These are phyloP conservation scores for Chironomus riparius DNA, from an alignment of 2,888 invertebrate species.

Conservation along the genomic window DNA sequence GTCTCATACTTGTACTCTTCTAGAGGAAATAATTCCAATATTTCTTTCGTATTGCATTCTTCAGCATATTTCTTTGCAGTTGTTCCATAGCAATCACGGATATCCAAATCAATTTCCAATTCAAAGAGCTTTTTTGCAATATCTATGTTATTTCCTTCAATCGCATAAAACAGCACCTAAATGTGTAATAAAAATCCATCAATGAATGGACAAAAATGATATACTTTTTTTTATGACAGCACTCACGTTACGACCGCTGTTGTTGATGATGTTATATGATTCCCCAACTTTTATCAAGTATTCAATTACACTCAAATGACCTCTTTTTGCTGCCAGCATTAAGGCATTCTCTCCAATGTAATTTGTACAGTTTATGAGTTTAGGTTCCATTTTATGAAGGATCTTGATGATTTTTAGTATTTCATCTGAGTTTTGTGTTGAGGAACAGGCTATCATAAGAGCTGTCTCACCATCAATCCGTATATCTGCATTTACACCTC, in stretches of 20 bases:
- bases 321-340: constrained; percentile 39
- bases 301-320: constrained; percentile 34
- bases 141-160: constrained; percentile 37
- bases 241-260: constrained; percentile 36
- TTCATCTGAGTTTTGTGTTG: constrained; percentile 30
- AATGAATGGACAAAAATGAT: too few species aligned
- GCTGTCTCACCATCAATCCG: constrained; percentile 30
- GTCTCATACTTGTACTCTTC: constrained; percentile 33
- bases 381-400: constrained; percentile 34
- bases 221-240: too few species aligned
- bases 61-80: constrained; percentile 38
- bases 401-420: constrained; percentile 33
- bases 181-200: too few species aligned
- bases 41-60: constrained; percentile 38
- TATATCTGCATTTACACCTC: not conserved
- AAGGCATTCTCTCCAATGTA: constrained; percentile 39
- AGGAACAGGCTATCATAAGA: constrained; percentile 37
- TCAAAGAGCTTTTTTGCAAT: constrained; percentile 35
- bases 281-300: constrained; percentile 34
- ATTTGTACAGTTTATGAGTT: constrained; percentile 37
- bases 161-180: constrained; percentile 37
- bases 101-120: constrained; percentile 33
- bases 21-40: constrained; percentile 36
- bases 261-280: constrained; percentile 38
- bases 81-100: constrained; percentile 37